Percentiles rank a stretch among this genome's conserved stretches.
Conservation (phyloP, 2,113 vertebrate genomes). For the Porphyrio hochstetteri region DNA sequence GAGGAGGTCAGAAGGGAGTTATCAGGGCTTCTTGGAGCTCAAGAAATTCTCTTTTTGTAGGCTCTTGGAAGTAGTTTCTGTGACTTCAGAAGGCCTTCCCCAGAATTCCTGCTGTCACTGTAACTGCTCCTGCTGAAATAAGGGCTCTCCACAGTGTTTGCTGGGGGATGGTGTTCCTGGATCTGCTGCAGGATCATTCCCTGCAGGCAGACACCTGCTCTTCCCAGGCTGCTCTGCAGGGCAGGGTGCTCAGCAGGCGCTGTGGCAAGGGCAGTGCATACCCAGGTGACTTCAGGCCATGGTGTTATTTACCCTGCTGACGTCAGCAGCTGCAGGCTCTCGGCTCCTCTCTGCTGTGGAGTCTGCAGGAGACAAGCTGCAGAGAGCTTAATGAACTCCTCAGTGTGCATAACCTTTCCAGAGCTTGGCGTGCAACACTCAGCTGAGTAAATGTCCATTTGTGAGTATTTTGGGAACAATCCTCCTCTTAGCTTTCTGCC, state of each 20-base stretch:
- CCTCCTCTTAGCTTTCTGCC: background rate
- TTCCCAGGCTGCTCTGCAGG: background rate
- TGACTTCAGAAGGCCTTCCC: background rate
- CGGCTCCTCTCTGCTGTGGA: background rate
- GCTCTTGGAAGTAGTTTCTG: background rate
- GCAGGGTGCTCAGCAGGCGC: background rate
- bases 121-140: background rate
- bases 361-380: slow-evolving; percentile 41
- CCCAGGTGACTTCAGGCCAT: slow-evolving; percentile 3
- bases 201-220: background rate
- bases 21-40: background rate
- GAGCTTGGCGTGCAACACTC: background rate
- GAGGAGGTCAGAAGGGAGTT: background rate
- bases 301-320: slow-evolving; percentile 61
- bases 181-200: background rate
- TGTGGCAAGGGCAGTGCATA: background rate
- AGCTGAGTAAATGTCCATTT: background rate
- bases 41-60: background rate
- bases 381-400: background rate
- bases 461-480: background rate
- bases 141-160: background rate
- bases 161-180: background rate
- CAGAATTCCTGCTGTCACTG: background rate
- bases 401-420: background rate
- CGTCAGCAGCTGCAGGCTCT: slow-evolving; percentile 57